Evolutionary conservation across 2,888 invertebrate species (phyloP), one percentile per base, ranked within the genome.

Genomic region (Acrobasis consociella): DNA sequence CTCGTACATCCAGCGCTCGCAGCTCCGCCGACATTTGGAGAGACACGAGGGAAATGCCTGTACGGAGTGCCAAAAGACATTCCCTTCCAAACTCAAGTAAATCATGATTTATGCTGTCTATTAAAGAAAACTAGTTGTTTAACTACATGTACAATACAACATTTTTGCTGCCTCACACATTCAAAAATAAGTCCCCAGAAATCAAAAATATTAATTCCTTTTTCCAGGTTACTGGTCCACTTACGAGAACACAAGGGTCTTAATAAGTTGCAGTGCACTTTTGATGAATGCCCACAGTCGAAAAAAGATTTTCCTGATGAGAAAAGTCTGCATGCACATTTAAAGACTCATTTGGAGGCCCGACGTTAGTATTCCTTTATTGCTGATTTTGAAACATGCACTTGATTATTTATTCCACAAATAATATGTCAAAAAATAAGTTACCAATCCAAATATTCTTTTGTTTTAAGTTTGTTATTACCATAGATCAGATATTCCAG

Each of bases 1-100:
- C 80, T 94, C 96, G n/a, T 97, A 97, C 83, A 97, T 97, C 64
- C 97, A 97, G 85, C 95, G 96, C 10, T 94, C 95, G 9, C 97
- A 97, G 79, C 87, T 97, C 46, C 94, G 95, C 69, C 95, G 96
- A 8, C 97, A 97, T 79, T 88, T 96, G 68, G 95, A 96, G 75
- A 96, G 96, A 77, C 95, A 97, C 74, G 93, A 93, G 71, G 95
- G 94, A 11, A 95, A 94, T 76, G 87, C 93, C 17, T 97, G 97
- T 77, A 84, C 49, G 22, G 67, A 72, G 13, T 90, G 90, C 65
- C 76, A 73, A 0, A 42, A 62, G 17, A 67, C 67, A 5, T 86
- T 88, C 66, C 58, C 71, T 2, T 72, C 81, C 3, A 85, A 82
- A 64, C 69, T 79, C 53, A 76, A 72, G 87, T 86, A 68, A 67